Base-by-base conservation (phyloP, 2,888 invertebrate genomes). In the Harpalus rufipes region DNA sequence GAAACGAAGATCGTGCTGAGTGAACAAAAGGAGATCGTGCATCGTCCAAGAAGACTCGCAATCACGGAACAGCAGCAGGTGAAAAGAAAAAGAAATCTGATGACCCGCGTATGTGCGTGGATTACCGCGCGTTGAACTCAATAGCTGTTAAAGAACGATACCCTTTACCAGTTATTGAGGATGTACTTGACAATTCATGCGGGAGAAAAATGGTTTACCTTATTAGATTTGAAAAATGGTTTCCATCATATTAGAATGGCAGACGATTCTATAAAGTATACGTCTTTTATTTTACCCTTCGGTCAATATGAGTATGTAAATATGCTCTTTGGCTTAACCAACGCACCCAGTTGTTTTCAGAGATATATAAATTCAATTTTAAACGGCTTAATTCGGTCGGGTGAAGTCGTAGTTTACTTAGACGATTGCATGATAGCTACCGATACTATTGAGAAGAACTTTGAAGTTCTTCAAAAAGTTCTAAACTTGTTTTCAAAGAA, bases 261-360 rank as follows among this genome's bases (percentile, higher is more conserved):
- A n/a, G n/a, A n/a, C n/a, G n/a, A n/a, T n/a, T n/a, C n/a, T n/a
- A n/a, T n/a, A n/a, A 84, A 86, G 41, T 87, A 74, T 65, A 87
- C 87, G 0, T 85, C 86, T 2, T 87, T 88, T 63, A 86, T 88
- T 0, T 87, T 87, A 7, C 87, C 87, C 2, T 63, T 87, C 14
- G 87, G 87, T 1, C 87, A 87, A 21, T 88, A 79, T 59, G 87
- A 88, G 79, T 87, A 85, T 21, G 7, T 84, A 4, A 81, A 59
- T 14, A 87, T 88, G 87, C 87, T 88, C 0, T 88, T 88, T 39
- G 87, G 88, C 2, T 74, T 88, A 12, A 83, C 83, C 12, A 88
- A 87, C 61, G 86, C 87, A 14, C 87, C 87, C 1, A 81, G 86
- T 14, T 84, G 85, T 4, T 88, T 88, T 56, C 83, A 84, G n/a